Base-by-base conservation (phyloP, 2,888 invertebrate genomes). In the Xanthia icteritia region DNA sequence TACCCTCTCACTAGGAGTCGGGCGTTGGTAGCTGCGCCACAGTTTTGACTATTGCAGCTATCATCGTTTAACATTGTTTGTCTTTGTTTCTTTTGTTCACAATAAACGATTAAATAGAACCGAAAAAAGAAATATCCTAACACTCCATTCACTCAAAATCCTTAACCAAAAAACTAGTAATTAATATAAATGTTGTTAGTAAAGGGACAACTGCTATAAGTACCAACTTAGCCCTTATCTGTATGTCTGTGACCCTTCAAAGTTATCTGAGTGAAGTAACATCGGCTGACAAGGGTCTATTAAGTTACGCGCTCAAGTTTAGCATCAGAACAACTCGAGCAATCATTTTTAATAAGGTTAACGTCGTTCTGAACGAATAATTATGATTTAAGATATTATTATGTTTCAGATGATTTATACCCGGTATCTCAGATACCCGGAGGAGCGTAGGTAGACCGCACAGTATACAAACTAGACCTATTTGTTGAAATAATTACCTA, bases 241-340 rank as follows among this genome's bases (percentile, higher is more conserved):
- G 27, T 76, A 45, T 83, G 82, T 84, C 84, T 82, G 75, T 48
- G 81, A 77, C 75, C 78, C 73, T 78, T 83, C 84, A 79, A 88
- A 88, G 84, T 89, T 88, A 87, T 89, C 82, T 80, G 39, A 73
- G 77, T 78, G 79, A 66, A 79, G 79, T 84, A 86, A 87, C 84
- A 78, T 74, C 76, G 71, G 71, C 86, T 88, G 89, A 89, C 88
- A 89, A 84, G 88, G 88, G 88, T 88, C 83, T 79, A 87, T 88
- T 83, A 89, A 86, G 86, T 89, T 88, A 82, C 60, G 72, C 74
- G 81, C 65, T 77, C 65, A 68, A 86, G 84, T 89, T 89, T 66
- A 83, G 79, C 79, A 76, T 70, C 77, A 67, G 73, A 75, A 89
- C 84, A 77, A 83, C 78, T 88, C 75, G 67, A 86, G 80, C 82